phyloP scores from a whole-genome alignment of 2,797 vertebrate species.

The Oreortyx pictus region DNA sequence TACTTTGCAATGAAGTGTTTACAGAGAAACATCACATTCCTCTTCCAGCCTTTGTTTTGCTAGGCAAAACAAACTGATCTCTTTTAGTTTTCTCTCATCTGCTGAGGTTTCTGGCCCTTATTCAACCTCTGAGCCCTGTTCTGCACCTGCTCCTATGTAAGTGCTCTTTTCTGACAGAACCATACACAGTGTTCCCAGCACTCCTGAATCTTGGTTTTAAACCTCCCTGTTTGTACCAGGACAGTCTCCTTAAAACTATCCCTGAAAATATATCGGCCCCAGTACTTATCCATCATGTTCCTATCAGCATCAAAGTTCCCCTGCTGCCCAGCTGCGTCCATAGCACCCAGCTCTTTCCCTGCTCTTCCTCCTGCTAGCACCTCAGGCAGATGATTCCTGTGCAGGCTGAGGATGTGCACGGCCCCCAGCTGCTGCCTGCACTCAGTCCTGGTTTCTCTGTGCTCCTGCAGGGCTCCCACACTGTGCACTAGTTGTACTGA shows the following conservation, averaged over 20 bases:
- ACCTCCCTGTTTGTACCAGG: background rate
- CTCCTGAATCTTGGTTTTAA: background rate
- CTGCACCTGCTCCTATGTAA: background rate
- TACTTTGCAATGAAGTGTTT: constrained; percentile 22
- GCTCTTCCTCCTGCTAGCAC: background rate
- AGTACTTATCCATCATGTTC: background rate
- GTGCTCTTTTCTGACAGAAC: background rate
- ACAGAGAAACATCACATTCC: background rate
- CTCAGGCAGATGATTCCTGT: background rate
- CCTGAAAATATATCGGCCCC: background rate
- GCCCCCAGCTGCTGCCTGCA: background rate
- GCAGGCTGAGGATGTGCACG: accelerated
- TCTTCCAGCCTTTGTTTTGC: background rate
- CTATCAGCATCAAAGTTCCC: background rate
- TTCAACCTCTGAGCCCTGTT: background rate
- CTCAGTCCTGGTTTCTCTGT: accelerated
- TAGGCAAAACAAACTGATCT: background rate
- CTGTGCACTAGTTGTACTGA: accelerated
- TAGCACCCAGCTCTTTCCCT: background rate
- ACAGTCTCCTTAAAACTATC: background rate
- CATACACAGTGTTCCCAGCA: background rate
- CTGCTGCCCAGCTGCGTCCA: background rate
- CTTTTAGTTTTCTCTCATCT: background rate
- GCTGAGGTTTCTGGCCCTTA: background rate
- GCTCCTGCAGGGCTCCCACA: background rate